A percentile compares a stretch with the other conserved stretches of the same genome.
These are phyloP conservation scores for Pangasius sanitwongsei DNA, from an alignment of 2,797 vertebrate genomes.

Conservation along the genomic window DNA sequence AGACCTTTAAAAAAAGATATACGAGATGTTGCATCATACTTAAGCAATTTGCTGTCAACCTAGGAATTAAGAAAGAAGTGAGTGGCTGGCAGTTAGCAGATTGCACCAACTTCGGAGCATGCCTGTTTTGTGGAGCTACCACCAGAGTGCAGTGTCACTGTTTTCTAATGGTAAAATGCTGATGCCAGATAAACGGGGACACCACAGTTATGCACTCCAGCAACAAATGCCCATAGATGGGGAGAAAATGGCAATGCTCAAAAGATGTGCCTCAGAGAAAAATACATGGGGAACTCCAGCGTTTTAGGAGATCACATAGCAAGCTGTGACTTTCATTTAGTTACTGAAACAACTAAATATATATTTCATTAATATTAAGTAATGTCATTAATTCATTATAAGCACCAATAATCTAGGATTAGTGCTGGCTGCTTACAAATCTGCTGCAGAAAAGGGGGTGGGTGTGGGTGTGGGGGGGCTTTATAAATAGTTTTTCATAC, in stretches of 20 bases:
- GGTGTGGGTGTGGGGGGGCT: no score
- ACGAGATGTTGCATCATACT: neutral
- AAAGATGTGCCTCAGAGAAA: neutral
- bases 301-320: neutral
- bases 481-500: constrained; percentile 24
- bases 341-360: neutral
- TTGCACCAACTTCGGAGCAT: neutral
- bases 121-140: constrained; percentile 12
- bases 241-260: neutral
- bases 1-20: neutral
- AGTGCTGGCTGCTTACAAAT: constrained; percentile 18
- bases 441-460: neutral
- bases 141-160: constrained; percentile 47
- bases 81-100: neutral
- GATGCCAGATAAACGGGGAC: constrained; percentile 16
- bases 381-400: neutral
- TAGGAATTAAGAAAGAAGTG: neutral
- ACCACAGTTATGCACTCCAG: constrained; percentile 19
- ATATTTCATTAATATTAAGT: constrained; percentile 11
- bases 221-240: constrained; percentile 30
- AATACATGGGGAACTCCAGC: neutral
- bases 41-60: neutral
- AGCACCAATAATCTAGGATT: neutral
- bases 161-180: neutral
- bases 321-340: neutral